Base-by-base conservation (phyloP, 1,140 invertebrate genomes). In the Neomicropteryx cornuta region DNA sequence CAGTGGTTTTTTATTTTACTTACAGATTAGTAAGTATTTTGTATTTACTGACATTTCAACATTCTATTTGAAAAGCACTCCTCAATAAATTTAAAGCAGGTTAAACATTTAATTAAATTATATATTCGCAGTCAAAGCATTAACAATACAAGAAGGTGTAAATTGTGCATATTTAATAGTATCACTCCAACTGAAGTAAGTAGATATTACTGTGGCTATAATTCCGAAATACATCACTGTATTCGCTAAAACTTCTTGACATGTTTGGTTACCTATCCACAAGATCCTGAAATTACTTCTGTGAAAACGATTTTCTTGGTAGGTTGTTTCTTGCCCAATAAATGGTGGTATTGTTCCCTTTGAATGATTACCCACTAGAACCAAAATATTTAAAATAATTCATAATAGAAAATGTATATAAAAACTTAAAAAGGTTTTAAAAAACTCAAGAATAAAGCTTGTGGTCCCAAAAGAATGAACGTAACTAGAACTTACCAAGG, bases 91-190 rank as follows among this genome's bases (percentile, higher is more conserved):
- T 36, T 36, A 36, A 32, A 41, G 28, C n/a, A 21, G 29, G 20
- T 33, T 20, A n/a, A 19, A 32, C 30, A 27, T 30, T 42, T 17
- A 41, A 18, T 17, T 28, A 28, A 64, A 66, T 20, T 47, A 55
- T 18, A 58, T 47, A 1, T 62, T 58, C 1, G 66, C 64, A 16
- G 53, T 52, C 0, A 65, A 66, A 3, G 70, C 58, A 42, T 80
- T 81, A 2, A 73, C 47, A 22, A 80, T 69, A 56, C 77, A 81
- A 16, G 79, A 76, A 14, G 74, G 71, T 3, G 69, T 69, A 45
- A 78, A 79, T 32, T 65, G 65, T 0, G 75, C 73, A 23, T 68
- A 76, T 22, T 48, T 54, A 23, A 76, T 64, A 1, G 72, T 71
- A 50, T 75, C 73, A 32, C 55, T 58, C 44, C 78, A 60, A 55